Conservation (phyloP, 2,113 vertebrate species). For the Sander vitreus region DNA sequence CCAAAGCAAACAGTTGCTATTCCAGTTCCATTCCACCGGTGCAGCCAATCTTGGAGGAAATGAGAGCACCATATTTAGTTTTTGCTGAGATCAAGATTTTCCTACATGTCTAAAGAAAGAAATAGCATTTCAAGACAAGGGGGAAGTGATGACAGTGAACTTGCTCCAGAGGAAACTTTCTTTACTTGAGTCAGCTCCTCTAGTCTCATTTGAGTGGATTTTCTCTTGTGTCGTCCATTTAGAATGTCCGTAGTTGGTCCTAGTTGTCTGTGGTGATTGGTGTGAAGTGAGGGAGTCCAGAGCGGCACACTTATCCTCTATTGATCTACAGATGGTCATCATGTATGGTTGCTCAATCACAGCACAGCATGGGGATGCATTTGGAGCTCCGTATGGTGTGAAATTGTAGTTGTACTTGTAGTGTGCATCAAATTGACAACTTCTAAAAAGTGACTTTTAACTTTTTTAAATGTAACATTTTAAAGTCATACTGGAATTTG, state of each 20-base stretch:
- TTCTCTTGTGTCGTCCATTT: conserved; percentile 32
- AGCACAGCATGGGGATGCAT: background rate
- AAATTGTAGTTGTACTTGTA: background rate
- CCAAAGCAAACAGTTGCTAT: conserved; percentile 28
- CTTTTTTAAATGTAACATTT: background rate
- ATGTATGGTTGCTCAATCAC: background rate
- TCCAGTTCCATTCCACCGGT: conserved; percentile 32
- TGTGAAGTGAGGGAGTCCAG: background rate
- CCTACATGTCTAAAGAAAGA: conserved; percentile 68
- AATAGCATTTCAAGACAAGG: conserved; percentile 44
- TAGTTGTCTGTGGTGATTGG: background rate
- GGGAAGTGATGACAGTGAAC: conserved; percentile 69
- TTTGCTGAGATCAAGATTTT: conserved; percentile 69
- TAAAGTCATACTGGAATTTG: background rate
- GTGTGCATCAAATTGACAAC: background rate
- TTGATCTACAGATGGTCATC: conserved; percentile 22
- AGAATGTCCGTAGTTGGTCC: conserved; percentile 9
- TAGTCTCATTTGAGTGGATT: conserved; percentile 24
- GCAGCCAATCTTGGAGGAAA: conserved; percentile 64
- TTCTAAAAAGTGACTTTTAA: background rate
- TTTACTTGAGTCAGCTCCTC: conserved; percentile 36
- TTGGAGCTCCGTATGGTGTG: background rate
- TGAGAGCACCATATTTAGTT: conserved; percentile 63
- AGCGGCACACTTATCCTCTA: conserved; percentile 3
- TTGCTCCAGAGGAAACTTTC: conserved; percentile 63